These are phyloP conservation scores for Pholis gunnellus DNA, from an alignment of 2,113 vertebrate species.

Conservation along the genomic window DNA sequence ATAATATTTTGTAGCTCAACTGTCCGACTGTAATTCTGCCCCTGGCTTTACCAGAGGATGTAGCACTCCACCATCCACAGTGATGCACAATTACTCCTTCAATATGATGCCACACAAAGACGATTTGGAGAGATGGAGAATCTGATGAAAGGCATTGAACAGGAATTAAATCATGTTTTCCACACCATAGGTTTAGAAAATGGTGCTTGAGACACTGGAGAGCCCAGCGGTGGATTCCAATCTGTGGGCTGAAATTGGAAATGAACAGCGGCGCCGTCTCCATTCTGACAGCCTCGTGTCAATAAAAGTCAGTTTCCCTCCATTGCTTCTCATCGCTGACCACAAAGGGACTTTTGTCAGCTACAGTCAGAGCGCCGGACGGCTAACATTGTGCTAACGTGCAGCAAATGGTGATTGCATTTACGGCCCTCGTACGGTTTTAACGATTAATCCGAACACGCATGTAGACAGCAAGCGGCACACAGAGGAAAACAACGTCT, in stretches of 20 bases:
- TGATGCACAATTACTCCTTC: constrained; percentile 76
- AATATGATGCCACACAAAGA: constrained; percentile 74
- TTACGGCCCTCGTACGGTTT: not conserved
- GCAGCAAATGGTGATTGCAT: constrained; percentile 47
- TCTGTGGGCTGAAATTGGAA: constrained; percentile 83
- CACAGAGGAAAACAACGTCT: constrained; percentile 39
- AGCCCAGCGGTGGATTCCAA: constrained; percentile 78
- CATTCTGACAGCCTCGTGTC: constrained; percentile 80
- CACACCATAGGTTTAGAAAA: constrained; percentile 83
- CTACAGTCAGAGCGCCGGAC: constrained; percentile 23
- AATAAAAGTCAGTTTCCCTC: constrained; percentile 82
- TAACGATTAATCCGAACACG: constrained; percentile 35
- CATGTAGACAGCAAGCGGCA: not conserved
- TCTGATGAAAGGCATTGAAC: constrained; percentile 83
- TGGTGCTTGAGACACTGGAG: constrained; percentile 81
- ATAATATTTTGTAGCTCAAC: constrained; percentile 13
- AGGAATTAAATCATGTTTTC: constrained; percentile 85
- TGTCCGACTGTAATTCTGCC: constrained; percentile 36
- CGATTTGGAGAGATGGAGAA: constrained; percentile 76
- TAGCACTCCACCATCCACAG: constrained; percentile 68
- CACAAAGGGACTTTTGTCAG: constrained; percentile 74
- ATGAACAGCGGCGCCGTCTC: constrained; percentile 78
- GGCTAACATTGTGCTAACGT: constrained; percentile 45
- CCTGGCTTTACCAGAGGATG: constrained; percentile 63
- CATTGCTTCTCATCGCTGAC: constrained; percentile 72